These are phyloP conservation scores for Struthio camelus DNA, from an alignment of 2,113 vertebrate species.

Conservation along the genomic window DNA sequence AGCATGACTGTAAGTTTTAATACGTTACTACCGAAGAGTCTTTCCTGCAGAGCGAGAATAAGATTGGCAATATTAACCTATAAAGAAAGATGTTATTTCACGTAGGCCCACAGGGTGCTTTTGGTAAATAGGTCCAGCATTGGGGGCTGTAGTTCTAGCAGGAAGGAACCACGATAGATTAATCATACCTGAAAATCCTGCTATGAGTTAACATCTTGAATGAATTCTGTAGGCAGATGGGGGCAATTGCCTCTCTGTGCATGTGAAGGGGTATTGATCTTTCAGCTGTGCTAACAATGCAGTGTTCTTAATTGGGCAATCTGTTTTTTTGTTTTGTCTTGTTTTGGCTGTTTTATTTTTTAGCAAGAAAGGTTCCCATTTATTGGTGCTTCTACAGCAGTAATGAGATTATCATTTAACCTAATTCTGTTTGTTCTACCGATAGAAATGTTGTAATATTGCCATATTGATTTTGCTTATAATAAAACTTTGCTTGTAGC, in stretches of 20 bases:
- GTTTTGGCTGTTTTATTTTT: slow-evolving; percentile 29
- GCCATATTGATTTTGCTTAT: slow-evolving; percentile 62
- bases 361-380: slow-evolving; percentile 36
- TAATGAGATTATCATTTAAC: slow-evolving; percentile 71
- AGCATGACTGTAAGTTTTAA: neutral
- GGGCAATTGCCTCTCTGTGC: slow-evolving; percentile 26
- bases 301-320: slow-evolving; percentile 56
- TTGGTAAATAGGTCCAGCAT: neutral
- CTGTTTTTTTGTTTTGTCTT: slow-evolving; percentile 15
- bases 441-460: slow-evolving; percentile 55
- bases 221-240: slow-evolving; percentile 26
- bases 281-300: slow-evolving; percentile 36
- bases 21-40: neutral
- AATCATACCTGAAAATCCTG: slow-evolving; percentile 26
- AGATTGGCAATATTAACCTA: neutral
- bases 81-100: neutral
- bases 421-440: slow-evolving; percentile 59
- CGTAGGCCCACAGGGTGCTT: neutral
- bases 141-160: neutral
- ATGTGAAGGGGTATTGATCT: slow-evolving; percentile 65
- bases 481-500: neutral
- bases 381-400: slow-evolving; percentile 50
- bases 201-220: slow-evolving; percentile 21
- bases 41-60: neutral
- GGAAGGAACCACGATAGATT: neutral